Conservation (phyloP, 2,888 invertebrate genomes). For the Eugnorisma glareosa region DNA sequence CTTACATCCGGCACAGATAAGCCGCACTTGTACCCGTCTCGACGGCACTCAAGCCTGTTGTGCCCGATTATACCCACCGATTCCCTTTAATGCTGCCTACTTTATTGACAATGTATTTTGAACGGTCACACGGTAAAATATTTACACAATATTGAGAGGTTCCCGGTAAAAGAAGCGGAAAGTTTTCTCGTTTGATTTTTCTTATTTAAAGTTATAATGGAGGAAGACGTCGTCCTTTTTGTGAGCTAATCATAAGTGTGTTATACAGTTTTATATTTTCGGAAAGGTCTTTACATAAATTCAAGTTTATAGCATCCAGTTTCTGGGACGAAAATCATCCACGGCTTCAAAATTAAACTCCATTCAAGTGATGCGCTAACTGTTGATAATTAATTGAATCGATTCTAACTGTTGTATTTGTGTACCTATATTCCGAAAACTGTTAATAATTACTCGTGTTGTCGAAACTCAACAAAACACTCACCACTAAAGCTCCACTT, state of each 20-base stretch:
- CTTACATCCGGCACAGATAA: constrained; percentile 78
- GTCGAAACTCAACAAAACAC: neutral
- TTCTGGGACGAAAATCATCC: neutral
- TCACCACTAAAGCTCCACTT: neutral
- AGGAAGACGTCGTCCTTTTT: constrained; percentile 28
- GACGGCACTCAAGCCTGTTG: constrained; percentile 62
- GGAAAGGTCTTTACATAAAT: neutral
- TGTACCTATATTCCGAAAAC: neutral
- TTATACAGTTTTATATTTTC: neutral
- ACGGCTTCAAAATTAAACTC: neutral
- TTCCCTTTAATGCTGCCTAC: constrained; percentile 57
- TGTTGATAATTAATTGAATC: neutral
- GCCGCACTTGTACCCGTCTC: constrained; percentile 75
- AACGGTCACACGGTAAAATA: constrained; percentile 56
- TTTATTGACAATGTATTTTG: constrained; percentile 62
- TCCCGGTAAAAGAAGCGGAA: constrained; percentile 2
- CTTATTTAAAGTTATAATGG: constrained; percentile 53
- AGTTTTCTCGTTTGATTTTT: constrained; percentile 53
- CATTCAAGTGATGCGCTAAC: neutral
- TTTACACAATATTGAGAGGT: constrained; percentile 30
- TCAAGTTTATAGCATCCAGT: neutral
- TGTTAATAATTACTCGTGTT: neutral
- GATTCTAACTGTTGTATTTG: neutral
- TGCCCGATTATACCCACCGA: constrained; percentile 63
- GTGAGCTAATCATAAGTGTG: constrained; percentile 18